These are phyloP conservation scores for Papilio dardanus DNA, from an alignment of 1,140 invertebrate species.

Conservation along the genomic window DNA sequence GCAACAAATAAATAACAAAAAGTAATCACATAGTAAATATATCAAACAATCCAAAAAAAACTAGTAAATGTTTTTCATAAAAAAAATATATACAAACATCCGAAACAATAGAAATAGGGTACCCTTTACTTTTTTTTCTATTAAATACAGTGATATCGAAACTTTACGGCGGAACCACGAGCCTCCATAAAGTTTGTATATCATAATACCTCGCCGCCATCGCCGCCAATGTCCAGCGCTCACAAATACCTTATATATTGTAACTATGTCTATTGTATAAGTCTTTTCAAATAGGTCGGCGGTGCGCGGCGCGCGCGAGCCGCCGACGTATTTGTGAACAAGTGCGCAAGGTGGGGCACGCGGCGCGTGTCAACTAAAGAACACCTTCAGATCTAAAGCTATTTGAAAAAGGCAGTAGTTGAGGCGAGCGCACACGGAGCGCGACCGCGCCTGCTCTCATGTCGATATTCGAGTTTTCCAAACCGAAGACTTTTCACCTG, in stretches of 20 bases:
- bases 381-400: conserved; percentile 68
- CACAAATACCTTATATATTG: background rate
- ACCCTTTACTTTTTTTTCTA: background rate
- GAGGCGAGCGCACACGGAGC: conserved; percentile 38
- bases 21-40: conserved; percentile 1
- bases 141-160: background rate
- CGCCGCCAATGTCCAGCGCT: conserved; percentile 15
- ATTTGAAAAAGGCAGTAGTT: conserved; percentile 55
- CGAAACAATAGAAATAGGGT: background rate
- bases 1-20: conserved; percentile 19
- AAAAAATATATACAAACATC: background rate
- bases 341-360: too few relatives aligned
- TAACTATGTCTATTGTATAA: background rate
- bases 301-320: too few relatives aligned
- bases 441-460: conserved; percentile 58
- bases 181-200: background rate
- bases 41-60: conserved; percentile 14
- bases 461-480: conserved; percentile 81
- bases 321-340: too few relatives aligned
- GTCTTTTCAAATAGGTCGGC: too few relatives aligned
- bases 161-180: background rate
- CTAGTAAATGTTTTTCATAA: background rate
- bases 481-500: conserved; percentile 74
- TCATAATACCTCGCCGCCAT: background rate
- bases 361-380: conserved; percentile 54